Evolutionary conservation across 2,888 invertebrate species (phyloP), one percentile per base, ranked within the genome.

Genomic region (Andrena fulva): DNA sequence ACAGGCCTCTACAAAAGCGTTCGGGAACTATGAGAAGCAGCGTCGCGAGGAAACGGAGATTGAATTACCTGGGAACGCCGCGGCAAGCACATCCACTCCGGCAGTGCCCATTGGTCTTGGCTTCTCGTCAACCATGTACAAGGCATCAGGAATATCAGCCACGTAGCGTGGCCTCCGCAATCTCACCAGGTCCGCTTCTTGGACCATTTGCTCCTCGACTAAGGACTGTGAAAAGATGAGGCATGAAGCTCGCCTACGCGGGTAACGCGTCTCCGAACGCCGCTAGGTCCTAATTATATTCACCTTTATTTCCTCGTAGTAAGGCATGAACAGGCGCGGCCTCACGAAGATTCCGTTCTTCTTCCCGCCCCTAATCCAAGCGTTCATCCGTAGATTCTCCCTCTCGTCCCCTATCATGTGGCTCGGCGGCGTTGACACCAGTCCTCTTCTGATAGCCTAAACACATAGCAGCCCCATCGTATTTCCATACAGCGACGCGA

Each of bases 241-340:
- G 0, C 20, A 12, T 29, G 20, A 33, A 68, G 4, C 2, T 20
- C 20, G 20, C 56, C 10, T 2, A 12, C 5, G 2, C 1, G 8
- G 16, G n/a, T 10, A 29, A 69, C 4, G 27, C 16, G 16, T 24
- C 16, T 2, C 8, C 8, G 35, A 10, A 54, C 10, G n/a, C 12
- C 20, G 0, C 1, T n/a, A 4, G 50, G 27, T 31, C 8, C 27
- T 10, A 69, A 33, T 50, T 31, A 24, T n/a, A 4, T 12, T 6
- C 89, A 97, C 97, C 96, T 98, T 99, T 12, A 98, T 96, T 95
- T 99, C 99, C 93, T 99, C 99, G 90, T 98, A 97, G 94, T 99
- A 99, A 54, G 99, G 99, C 95, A 98, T 97, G 94, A 99, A 99
- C 84, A 98, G 96, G 62, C 99, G 95, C 69, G 99, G 98, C 87